Conservation (phyloP, 2,113 vertebrate species). For the Callospermophilus lateralis region DNA sequence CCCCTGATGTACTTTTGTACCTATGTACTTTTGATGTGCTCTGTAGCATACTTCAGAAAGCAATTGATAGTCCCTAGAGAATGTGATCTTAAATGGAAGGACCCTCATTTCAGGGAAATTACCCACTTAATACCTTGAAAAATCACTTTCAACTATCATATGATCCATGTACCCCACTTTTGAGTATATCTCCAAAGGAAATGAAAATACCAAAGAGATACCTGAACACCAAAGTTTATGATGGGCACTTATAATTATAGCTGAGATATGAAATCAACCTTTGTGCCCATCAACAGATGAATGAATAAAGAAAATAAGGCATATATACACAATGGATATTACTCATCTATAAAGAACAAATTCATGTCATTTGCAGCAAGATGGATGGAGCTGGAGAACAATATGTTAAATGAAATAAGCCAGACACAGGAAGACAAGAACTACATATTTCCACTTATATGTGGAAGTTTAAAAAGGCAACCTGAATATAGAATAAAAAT, state of each 20-base stretch:
- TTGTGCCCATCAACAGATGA: not conserved
- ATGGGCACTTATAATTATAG: not conserved
- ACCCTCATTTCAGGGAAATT: not conserved
- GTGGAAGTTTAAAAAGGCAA: not conserved
- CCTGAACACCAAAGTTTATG: not conserved
- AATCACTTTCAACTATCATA: not conserved
- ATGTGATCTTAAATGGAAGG: not conserved
- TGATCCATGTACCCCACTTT: not conserved
- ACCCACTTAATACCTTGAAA: not conserved
- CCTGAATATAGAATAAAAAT: not conserved
- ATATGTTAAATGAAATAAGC: not conserved
- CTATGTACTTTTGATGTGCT: not conserved
- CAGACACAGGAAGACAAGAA: not conserved
- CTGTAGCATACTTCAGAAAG: not conserved
- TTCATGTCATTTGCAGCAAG: not conserved
- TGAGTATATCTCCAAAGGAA: not conserved
- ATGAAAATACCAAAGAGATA: not conserved
- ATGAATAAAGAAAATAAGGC: not conserved
- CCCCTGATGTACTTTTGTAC: no score
- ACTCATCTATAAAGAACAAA: not conserved
- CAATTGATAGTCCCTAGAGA: not conserved
- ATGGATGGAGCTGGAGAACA: not conserved
- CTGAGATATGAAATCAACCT: not conserved
- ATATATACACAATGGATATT: not conserved
- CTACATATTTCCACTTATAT: not conserved